Base-by-base conservation (phyloP, 1,140 invertebrate genomes). In the Eufriesea mexicana region DNA sequence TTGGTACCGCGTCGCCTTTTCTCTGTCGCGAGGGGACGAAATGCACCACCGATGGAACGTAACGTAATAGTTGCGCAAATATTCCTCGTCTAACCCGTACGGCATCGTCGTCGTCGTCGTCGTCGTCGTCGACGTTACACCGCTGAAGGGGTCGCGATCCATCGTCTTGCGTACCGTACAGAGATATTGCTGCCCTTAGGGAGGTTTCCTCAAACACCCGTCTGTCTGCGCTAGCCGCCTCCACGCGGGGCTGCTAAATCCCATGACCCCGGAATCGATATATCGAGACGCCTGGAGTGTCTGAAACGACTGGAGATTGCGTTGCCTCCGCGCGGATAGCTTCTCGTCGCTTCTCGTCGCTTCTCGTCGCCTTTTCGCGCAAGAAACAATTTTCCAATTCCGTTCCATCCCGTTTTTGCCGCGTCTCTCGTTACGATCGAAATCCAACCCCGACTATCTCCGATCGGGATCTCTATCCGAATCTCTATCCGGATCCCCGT, bases 21-120 rank as follows among this genome's bases (percentile, higher is more conserved):
- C 51, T 59, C n/a, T 16, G 18, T 74, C 78, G 62, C 5, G 28
- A 12, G 47, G 47, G 35, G n/a, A 25, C 54, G 55, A 72, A 66
- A 49, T 70, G 64, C 59, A 55, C 45, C 35, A 62, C 14, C 79
- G 73, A 82, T 79, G 88, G 74, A 80, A 89, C 83, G 87, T 86
- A 90, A 91, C 82, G 87, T 90, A 89, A 90, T 88, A 90, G 86
- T 87, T 86, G 87, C 71, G 88, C 85, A 89, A 91, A 91, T 90
- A 91, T 90, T 91, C 79, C 74, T 57, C 77, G 66, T 81, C 81
- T 64, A 68, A 55, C 16, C 35, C 20, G 55, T 83, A 42, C 16
- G 77, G 62, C 47, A 73, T 85, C 85, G 68, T 85, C 80, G 87
- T 86, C 35, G 1, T 35, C 35, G 35, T 35, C 35, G 1, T 35